Base-by-base conservation (phyloP, 2,888 invertebrate species). In the Dynastes hyllus region DNA sequence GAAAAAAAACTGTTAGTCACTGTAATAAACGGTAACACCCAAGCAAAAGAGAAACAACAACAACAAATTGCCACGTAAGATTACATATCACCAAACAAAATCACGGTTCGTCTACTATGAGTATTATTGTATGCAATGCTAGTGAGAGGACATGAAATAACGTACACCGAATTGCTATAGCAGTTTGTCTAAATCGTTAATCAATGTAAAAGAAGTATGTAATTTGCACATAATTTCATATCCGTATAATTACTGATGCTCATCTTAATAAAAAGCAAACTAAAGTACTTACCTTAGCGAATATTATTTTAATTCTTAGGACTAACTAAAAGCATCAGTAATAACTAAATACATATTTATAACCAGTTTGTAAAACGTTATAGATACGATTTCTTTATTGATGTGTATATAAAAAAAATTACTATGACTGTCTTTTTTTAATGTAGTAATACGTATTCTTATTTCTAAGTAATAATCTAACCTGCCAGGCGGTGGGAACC, bases 401-500 rank as follows among this genome's bases (percentile, higher is more conserved):
- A 11, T 45, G 45, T 37, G 2, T 45, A 45, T 45, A 11, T 45
- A 45, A 8, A 1, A 75, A 50, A n/a, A 58, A 32, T 58, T 63
- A 63, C 45, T 53, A 71, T 40, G 9, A 40, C 2, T 40, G 37
- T 67, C 29, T 37, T 50, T 22, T 22, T 27, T 53, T 11, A 77
- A n/a, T 32, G 13, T 11, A 29, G 27, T 16, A 50, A 50, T n/a
- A 40, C 11, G 2, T 16, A 71, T 53, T 29, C 50, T 61, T 66
- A 9, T 66, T 66, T 75, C 37, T 53, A 80, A 75, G 55, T 79
- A 71, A 40, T 16, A 11, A 78, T 80, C 82, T 82, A 82, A 95
- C 95, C 95, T 95, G 92, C 94, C 95, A 92, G 93, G 93, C 82
- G 95, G 93, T 90, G 95, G 94, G 92, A 97, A 97, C 88, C 96